Evolutionary conservation across 1,140 invertebrate species (phyloP).

Genomic region (Epicauta chinensis): DNA sequence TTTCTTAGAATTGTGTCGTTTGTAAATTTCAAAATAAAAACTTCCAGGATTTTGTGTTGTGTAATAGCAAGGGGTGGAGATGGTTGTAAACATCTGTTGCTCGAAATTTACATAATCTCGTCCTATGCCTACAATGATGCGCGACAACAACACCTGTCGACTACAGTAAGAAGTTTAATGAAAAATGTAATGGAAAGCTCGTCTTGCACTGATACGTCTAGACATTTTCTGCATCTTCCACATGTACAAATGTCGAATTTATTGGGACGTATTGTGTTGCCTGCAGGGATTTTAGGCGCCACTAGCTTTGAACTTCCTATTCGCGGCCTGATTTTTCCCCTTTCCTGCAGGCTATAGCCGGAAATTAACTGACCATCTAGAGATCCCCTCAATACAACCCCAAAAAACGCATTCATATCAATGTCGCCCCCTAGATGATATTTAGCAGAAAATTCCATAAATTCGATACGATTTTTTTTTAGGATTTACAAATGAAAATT

Average conservation of each 20-base stretch:
- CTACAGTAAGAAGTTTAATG: conserved; percentile 16
- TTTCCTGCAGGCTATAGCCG: conserved; percentile 1
- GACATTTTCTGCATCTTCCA: background rate
- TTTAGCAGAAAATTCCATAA: no score
- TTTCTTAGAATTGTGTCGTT: conserved; percentile 3
- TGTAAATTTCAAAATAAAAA: conserved; percentile 5
- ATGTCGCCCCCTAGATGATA: no score
- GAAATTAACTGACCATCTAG: conserved; percentile 7
- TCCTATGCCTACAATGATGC: conserved; percentile 13
- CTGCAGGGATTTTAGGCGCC: conserved; percentile 11
- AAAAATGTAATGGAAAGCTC: conserved; percentile 13
- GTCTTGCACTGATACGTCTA: background rate
- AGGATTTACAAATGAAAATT: conserved; percentile 19
- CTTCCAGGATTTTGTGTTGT: background rate
- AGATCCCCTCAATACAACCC: no score
- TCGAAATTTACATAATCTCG: conserved; percentile 23
- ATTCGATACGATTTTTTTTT: no score
- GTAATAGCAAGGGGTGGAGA: conserved; percentile 7
- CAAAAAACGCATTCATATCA: no score
- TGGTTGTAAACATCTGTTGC: conserved; percentile 22
- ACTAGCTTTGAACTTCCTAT: conserved; percentile 7
- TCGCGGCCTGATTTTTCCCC: conserved; percentile 7
- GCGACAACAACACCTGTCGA: conserved; percentile 16
- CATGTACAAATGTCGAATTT: conserved; percentile 2
- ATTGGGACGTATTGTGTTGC: background rate